phyloP scores from a whole-genome alignment of 2,113 vertebrate genomes.

The Platysteira castanea region DNA sequence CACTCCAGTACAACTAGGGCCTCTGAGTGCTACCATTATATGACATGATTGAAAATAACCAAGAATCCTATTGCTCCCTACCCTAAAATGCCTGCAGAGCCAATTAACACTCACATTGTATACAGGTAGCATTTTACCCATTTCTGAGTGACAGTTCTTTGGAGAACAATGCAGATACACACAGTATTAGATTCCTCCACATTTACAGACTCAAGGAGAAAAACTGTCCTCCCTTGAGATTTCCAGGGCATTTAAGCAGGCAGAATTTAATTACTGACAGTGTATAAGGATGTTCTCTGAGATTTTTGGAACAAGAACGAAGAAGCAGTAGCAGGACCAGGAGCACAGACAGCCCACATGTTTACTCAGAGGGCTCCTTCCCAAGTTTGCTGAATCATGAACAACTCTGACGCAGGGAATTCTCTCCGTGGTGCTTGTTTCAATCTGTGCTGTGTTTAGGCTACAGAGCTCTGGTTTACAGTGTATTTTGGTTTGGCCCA shows the following conservation, averaged over 20 bases:
- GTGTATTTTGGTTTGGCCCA: not conserved
- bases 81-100: not conserved
- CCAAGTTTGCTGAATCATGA: conserved; percentile 60
- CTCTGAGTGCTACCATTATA: not conserved
- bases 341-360: not conserved
- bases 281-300: not conserved
- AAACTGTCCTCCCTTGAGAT: not conserved
- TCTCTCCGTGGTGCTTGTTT: conserved; percentile 2
- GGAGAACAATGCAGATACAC: not conserved
- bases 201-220: not conserved
- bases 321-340: not conserved
- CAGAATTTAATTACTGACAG: conserved; percentile 39
- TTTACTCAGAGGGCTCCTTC: conserved; percentile 35
- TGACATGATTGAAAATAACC: not conserved
- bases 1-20: not conserved
- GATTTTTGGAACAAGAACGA: not conserved
- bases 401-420: not conserved
- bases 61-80: not conserved
- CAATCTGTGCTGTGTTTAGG: not conserved
- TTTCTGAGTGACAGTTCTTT: not conserved
- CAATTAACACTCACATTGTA: not conserved
- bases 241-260: conserved; percentile 9
- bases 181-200: not conserved
- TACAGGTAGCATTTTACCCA: not conserved
- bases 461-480: not conserved